Conservation (phyloP, 1,140 invertebrate genomes). For the Pachyrhynchus sulphureomaculatus region DNA sequence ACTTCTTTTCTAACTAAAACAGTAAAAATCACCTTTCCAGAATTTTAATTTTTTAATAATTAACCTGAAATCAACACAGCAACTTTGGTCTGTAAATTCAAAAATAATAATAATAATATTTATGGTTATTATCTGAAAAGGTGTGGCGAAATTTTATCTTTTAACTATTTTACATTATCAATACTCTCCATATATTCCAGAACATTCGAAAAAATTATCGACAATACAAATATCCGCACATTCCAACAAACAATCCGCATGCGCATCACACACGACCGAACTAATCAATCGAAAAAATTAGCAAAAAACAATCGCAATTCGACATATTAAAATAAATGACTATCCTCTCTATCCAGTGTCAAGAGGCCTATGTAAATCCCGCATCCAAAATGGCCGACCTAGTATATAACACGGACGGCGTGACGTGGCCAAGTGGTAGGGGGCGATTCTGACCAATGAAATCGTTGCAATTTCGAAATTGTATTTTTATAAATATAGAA, state of each 20-base stretch:
- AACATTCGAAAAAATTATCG: neutral
- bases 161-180: no score
- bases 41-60: no score
- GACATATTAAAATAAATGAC: slow-evolving; percentile 17
- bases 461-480: slow-evolving; percentile 17
- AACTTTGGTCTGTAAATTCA: no score
- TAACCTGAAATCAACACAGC: no score
- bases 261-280: neutral
- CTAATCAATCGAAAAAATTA: neutral
- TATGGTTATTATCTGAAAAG: no score
- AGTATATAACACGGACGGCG: slow-evolving; percentile 6
- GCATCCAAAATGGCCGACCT: slow-evolving; percentile 25
- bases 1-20: no score
- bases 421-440: neutral
- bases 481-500: slow-evolving; percentile 32
- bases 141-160: no score
- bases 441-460: slow-evolving; percentile 6
- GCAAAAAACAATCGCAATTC: slow-evolving; percentile 18
- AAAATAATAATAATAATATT: no score
- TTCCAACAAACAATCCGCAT: slow-evolving; percentile 4
- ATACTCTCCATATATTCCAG: no score
- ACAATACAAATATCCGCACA: neutral
- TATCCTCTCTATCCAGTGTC: slow-evolving; percentile 3
- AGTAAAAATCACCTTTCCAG: no score
- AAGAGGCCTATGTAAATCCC: slow-evolving; percentile 23